Evolutionary conservation across 2,888 invertebrate genomes (phyloP), one percentile per base, ranked within the genome.

Genomic region (Elmis aenea): DNA sequence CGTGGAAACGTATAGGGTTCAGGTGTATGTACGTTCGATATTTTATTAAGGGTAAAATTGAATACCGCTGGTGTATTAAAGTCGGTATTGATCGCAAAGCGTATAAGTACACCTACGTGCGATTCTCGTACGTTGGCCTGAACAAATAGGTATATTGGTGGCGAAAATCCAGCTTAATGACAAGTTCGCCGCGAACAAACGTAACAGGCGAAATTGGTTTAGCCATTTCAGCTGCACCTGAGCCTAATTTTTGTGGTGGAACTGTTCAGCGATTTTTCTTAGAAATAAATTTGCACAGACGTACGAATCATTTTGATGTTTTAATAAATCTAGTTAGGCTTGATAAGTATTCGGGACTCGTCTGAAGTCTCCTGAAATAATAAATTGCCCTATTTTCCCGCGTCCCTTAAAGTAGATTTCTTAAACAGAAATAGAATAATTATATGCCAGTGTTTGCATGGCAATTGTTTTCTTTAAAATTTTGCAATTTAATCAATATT

Each of bases 221-320:
- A 42, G 36, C 38, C 38, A 32, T 34, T 42, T 32, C 26, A 26
- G 33, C 29, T 36, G 30, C 45, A 45, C 45, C 45, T 46, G 42
- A 46, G 42, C 36, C 45, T 46, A 42, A 42, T 46, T 39, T 39
- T 25, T n/a, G n/a, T n/a, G n/a, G n/a, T n/a, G n/a, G n/a, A n/a
- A n/a, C n/a, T n/a, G n/a, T n/a, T n/a, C n/a, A n/a, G n/a, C n/a
- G n/a, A n/a, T n/a, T n/a, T n/a, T n/a, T n/a, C n/a, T n/a, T n/a
- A n/a, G n/a, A n/a, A n/a, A n/a, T n/a, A n/a, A n/a, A n/a, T n/a
- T n/a, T n/a, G n/a, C n/a, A n/a, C n/a, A n/a, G n/a, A n/a, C n/a
- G n/a, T n/a, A n/a, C n/a, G n/a, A n/a, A n/a, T n/a, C n/a, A n/a
- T n/a, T n/a, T n/a, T n/a, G n/a, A n/a, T n/a, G n/a, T n/a, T n/a